Conservation (phyloP, 1,140 invertebrate species). For the Zaprionus tsacasi region DNA sequence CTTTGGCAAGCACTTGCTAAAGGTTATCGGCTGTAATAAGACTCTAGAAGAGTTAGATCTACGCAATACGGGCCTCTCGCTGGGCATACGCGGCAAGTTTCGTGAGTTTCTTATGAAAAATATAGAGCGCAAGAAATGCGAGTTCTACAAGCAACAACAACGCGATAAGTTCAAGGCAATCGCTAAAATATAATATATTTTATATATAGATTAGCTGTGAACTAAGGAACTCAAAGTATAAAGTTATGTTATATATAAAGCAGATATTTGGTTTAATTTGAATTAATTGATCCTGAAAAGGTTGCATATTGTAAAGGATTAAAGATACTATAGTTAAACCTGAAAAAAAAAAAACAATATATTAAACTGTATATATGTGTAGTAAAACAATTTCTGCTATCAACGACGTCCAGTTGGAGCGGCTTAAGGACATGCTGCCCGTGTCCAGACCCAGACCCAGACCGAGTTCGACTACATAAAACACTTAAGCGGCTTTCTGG, state of each 20-base stretch:
- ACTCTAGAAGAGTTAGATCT: constrained; percentile 67
- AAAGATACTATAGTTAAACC: too few relatives aligned
- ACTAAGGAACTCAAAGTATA: too few relatives aligned
- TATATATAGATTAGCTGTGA: background rate
- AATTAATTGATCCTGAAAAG: too few relatives aligned
- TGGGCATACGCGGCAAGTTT: constrained; percentile 60
- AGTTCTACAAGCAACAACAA: constrained; percentile 56
- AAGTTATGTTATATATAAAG: too few relatives aligned
- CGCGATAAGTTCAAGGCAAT: constrained; percentile 67
- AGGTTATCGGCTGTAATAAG: constrained; percentile 73
- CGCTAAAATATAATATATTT: constrained; percentile 45
- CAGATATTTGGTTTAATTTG: too few relatives aligned
- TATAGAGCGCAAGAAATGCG: constrained; percentile 59
- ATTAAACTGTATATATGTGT: constrained; percentile 48
- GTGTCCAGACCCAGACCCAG: too few relatives aligned
- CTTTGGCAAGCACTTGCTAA: constrained; percentile 71
- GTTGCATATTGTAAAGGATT: too few relatives aligned
- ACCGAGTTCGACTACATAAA: constrained; percentile 55
- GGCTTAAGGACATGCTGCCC: constrained; percentile 33
- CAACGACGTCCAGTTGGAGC: constrained; percentile 50
- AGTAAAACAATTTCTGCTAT: constrained; percentile 69
- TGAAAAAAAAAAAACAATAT: constrained; percentile 49
- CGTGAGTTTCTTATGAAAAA: constrained; percentile 64
- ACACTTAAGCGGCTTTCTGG: constrained; percentile 72
- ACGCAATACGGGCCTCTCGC: constrained; percentile 66